Percentiles rank a stretch among this genome's conserved stretches.
phyloP scores from a whole-genome alignment of 2,113 vertebrate genomes.

The Oncorhynchus gorbuscha region DNA sequence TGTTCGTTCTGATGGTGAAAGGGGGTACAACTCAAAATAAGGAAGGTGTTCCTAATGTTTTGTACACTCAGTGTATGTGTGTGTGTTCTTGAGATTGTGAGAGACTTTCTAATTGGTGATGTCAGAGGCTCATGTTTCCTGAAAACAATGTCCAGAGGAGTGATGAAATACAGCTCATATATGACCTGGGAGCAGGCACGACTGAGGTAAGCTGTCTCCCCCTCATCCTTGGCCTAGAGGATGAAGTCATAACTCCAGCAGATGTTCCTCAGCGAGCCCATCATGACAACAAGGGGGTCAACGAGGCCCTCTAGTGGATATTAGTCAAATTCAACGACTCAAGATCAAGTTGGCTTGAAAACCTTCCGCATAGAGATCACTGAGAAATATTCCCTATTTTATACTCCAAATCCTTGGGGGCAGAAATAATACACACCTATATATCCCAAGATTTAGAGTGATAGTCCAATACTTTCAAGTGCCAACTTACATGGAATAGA shows the following conservation, averaged over 20 bases:
- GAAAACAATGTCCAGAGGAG: not conserved
- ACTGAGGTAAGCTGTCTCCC: slow-evolving; percentile 27
- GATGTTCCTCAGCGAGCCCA: slow-evolving; percentile 25
- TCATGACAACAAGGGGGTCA: slow-evolving; percentile 24
- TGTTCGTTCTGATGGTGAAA: too few species aligned
- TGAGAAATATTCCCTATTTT: not conserved
- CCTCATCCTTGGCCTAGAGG: slow-evolving; percentile 38
- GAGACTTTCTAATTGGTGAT: not conserved
- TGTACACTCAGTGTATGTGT: not conserved
- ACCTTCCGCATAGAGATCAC: not conserved
- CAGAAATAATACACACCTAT: not conserved
- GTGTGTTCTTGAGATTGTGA: not conserved
- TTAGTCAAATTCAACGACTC: not conserved
- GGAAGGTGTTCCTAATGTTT: too few species aligned
- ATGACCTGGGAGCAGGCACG: slow-evolving; percentile 35
- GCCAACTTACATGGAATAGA: slow-evolving; percentile 13
- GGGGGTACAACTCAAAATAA: too few species aligned
- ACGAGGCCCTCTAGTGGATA: slow-evolving; percentile 39
- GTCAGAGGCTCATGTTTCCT: not conserved
- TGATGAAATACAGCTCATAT: slow-evolving; percentile 29
- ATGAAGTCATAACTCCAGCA: slow-evolving; percentile 53
- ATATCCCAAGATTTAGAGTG: not conserved
- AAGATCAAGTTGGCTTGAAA: not conserved
- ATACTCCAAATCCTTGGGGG: not conserved
- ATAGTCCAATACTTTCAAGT: slow-evolving; percentile 3